These are phyloP conservation scores for Petrocephalus microphthalmus DNA, from an alignment of 2,113 vertebrate genomes.

Conservation along the genomic window DNA sequence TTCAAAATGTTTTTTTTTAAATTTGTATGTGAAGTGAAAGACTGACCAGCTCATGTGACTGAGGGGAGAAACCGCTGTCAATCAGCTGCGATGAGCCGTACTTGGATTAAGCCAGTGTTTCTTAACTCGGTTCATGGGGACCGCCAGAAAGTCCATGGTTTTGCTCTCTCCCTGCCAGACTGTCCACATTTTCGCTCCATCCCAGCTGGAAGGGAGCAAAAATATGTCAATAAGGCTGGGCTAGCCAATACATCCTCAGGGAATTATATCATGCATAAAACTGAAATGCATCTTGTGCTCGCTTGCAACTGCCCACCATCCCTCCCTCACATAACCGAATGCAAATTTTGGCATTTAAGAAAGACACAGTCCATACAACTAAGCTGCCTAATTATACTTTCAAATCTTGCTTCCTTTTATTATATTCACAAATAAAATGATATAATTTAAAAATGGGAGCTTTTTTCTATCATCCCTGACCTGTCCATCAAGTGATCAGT, in stretches of 20 bases:
- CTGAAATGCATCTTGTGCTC: not conserved
- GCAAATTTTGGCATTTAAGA: constrained; percentile 15
- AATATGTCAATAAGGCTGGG: not conserved
- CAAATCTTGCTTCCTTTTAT: not conserved
- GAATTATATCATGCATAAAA: not conserved
- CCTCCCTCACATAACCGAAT: not conserved
- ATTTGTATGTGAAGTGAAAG: not conserved
- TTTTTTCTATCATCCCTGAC: not conserved
- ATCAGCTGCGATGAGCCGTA: not conserved
- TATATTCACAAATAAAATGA: not conserved
- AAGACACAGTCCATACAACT: not conserved
- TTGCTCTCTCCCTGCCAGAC: not conserved
- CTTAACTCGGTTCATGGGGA: not conserved
- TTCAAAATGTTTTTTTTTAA: not conserved
- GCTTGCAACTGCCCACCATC: not conserved
- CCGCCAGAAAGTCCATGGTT: not conserved
- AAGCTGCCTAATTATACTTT: not conserved
- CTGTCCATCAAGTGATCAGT: not conserved
- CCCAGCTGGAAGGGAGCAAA: not conserved
- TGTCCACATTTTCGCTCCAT: not conserved
- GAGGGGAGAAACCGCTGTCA: not conserved
- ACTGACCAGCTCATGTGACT: not conserved
- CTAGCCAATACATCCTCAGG: not conserved
- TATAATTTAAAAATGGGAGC: not conserved
- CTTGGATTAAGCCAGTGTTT: not conserved